phyloP scores from a whole-genome alignment of 2,888 invertebrate species.

The Nephrotoma appendiculata region DNA sequence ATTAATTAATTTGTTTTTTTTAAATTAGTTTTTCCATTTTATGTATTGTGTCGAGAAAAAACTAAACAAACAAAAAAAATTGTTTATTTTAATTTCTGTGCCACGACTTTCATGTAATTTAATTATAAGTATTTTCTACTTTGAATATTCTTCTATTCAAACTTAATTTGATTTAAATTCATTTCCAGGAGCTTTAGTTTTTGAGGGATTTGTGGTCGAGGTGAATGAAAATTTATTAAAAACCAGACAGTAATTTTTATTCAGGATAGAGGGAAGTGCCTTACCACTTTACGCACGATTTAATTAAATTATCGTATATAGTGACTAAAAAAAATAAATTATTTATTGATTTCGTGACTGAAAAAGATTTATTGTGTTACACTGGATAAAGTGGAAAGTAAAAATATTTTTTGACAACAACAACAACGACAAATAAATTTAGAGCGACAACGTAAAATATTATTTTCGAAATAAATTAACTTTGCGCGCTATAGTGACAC shows the following conservation, averaged over 20 bases:
- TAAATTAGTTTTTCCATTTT: background rate
- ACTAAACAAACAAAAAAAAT: background rate
- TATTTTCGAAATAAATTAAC: background rate
- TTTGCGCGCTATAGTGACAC: background rate
- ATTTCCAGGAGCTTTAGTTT: background rate
- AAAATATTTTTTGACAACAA: background rate
- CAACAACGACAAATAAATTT: background rate
- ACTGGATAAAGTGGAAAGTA: background rate
- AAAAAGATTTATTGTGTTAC: background rate
- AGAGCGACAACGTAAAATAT: background rate
- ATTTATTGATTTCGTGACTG: background rate
- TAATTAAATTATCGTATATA: background rate
- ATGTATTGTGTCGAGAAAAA: background rate
- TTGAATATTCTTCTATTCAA: background rate
- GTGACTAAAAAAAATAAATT: background rate
- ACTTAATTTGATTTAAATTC: background rate
- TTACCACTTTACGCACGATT: background rate
- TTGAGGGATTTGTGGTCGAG: background rate
- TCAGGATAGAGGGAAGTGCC: background rate
- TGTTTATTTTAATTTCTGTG: background rate
- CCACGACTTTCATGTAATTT: background rate
- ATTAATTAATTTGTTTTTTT: background rate
- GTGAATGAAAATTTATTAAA: background rate
- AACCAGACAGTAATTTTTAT: background rate
- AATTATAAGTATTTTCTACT: background rate